A percentile compares a stretch with the other conserved stretches of the same genome.
These are phyloP conservation scores for Myodes glareolus DNA, from an alignment of 2,113 vertebrate species.

Conservation along the genomic window DNA sequence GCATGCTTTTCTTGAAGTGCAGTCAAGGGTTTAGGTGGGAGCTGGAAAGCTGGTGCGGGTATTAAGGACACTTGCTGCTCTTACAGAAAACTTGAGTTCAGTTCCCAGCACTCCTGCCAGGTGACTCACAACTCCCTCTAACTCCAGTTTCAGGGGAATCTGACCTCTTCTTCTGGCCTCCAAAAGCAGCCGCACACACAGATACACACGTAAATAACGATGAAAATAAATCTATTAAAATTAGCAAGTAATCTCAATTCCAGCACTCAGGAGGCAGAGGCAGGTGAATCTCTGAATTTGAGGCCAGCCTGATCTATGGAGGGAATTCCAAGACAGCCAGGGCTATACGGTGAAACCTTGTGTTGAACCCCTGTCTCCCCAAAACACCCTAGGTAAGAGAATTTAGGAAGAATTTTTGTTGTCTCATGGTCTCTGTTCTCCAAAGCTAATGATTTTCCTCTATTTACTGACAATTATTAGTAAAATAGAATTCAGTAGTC, in stretches of 20 bases:
- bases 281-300: background rate
- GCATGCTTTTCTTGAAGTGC: background rate
- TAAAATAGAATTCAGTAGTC: background rate
- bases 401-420: background rate
- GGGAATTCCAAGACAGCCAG: background rate
- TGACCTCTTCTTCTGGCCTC: background rate
- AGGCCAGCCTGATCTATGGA: background rate
- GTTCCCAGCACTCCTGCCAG: background rate
- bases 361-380: background rate
- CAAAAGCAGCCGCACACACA: background rate
- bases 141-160: background rate
- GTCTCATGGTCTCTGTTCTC: background rate
- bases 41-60: background rate
- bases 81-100: background rate
- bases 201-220: background rate
- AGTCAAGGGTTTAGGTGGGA: constrained; percentile 1
- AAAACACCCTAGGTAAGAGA: background rate
- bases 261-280: background rate
- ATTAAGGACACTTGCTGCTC: background rate
- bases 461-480: constrained; percentile 4
- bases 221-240: background rate
- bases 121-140: background rate
- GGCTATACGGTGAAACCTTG: background rate
- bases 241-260: background rate
- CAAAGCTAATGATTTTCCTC: background rate